These are phyloP conservation scores for Papilio demoleus DNA, from an alignment of 2,888 invertebrate species.

Conservation along the genomic window DNA sequence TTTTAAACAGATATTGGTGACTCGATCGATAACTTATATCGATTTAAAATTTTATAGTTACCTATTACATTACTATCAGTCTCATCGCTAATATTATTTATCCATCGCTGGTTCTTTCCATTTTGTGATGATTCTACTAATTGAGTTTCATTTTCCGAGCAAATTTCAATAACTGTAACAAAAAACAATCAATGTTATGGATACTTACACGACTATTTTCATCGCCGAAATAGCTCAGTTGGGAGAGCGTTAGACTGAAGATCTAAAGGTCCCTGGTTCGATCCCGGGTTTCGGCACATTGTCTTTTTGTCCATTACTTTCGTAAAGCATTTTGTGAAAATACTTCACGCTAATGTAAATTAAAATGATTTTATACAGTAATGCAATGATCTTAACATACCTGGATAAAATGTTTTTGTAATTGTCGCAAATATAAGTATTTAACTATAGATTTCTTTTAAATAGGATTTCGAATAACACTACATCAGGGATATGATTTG, in stretches of 20 bases:
- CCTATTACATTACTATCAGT: conserved; percentile 69
- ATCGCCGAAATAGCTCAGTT: conserved; percentile 40
- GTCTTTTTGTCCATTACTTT: not conserved
- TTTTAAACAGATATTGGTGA: too few species aligned
- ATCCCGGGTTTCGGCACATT: conserved; percentile 34
- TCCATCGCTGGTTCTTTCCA: conserved; percentile 66
- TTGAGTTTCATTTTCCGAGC: conserved; percentile 59
- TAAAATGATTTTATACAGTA: too few species aligned
- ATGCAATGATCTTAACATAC: too few species aligned
- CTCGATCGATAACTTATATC: too few species aligned
- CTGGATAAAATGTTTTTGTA: too few species aligned
- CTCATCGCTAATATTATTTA: conserved; percentile 60
- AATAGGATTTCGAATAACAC: not conserved
- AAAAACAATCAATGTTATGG: conserved; percentile 20
- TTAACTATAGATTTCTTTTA: not conserved
- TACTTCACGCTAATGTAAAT: too few species aligned
- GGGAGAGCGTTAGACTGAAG: conserved; percentile 40
- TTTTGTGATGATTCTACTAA: conserved; percentile 66
- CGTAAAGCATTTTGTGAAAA: not conserved
- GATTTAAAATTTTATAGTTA: conserved; percentile 50
- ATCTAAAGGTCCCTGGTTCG: conserved; percentile 39
- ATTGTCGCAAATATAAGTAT: too few species aligned
- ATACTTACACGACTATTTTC: not conserved
- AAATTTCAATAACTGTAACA: conserved; percentile 76
- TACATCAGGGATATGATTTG: not conserved